Conservation (phyloP, 2,888 invertebrate species). For the Diarsia brunnea region DNA sequence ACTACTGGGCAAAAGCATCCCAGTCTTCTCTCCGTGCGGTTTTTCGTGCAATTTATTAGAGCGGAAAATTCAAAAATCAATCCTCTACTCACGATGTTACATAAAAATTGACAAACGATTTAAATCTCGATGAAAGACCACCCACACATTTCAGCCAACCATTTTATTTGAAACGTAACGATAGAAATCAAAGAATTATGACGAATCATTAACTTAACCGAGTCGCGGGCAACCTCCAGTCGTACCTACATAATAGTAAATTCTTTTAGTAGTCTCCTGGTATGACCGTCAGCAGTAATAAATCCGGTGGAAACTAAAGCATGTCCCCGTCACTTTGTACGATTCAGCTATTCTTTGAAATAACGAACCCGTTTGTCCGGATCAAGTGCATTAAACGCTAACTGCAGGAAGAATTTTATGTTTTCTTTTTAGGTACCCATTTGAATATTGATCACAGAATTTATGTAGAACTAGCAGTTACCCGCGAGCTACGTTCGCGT, state of each 20-base stretch:
- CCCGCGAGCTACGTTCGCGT: too few species aligned
- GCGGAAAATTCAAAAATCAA: background rate
- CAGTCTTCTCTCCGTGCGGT: too few species aligned
- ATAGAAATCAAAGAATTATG: constrained; percentile 42
- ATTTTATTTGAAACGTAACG: constrained; percentile 14
- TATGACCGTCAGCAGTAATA: constrained; percentile 66
- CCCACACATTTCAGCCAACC: background rate
- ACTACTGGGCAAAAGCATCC: too few species aligned
- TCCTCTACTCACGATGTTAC: too few species aligned
- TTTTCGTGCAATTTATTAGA: background rate
- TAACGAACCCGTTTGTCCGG: constrained; percentile 67
- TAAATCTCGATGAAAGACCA: constrained; percentile 6
- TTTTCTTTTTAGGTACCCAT: constrained; percentile 29
- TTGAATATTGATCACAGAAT: constrained; percentile 21
- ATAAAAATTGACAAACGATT: background rate
- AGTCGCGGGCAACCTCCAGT: constrained; percentile 14
- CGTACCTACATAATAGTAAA: constrained; percentile 48
- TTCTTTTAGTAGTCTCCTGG: constrained; percentile 58
- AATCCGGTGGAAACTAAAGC: constrained; percentile 68
- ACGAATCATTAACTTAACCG: constrained; percentile 45
- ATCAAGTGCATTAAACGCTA: constrained; percentile 67
- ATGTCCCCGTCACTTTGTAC: constrained; percentile 64
- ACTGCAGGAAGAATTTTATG: constrained; percentile 31
- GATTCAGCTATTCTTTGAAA: constrained; percentile 69
- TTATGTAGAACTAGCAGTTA: background rate